Conservation (phyloP, 1,140 invertebrate genomes). For the Cotesia vestalis region DNA sequence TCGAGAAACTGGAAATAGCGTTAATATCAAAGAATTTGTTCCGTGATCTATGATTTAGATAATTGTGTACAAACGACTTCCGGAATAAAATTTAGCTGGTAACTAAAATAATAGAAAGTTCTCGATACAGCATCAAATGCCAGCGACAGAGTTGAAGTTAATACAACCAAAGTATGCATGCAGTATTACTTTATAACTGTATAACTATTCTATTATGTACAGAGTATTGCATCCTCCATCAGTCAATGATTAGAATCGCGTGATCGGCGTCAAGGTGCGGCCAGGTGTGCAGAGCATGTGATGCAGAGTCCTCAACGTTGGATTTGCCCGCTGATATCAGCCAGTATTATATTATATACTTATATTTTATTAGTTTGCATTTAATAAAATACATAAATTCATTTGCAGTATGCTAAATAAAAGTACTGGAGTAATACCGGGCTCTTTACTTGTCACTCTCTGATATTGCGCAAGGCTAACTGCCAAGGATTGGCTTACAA, state of each 20-base stretch:
- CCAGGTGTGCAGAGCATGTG: slow-evolving; percentile 6
- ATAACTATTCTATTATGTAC: no score
- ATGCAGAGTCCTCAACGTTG: no score
- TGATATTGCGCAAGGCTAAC: slow-evolving; percentile 7
- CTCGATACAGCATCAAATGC: not conserved
- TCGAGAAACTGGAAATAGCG: no score
- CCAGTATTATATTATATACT: no score
- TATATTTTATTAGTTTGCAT: no score
- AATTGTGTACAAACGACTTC: slow-evolving; percentile 3
- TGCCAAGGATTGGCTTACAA: slow-evolving; percentile 1
- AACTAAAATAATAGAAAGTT: not conserved
- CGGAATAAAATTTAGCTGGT: not conserved
- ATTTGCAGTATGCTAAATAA: not conserved
- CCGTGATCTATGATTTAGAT: not conserved
- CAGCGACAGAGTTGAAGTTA: no score
- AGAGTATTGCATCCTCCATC: slow-evolving; percentile 4
- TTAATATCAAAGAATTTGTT: not conserved
- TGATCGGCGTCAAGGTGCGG: slow-evolving; percentile 24
- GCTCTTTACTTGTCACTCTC: not conserved
- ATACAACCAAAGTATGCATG: no score
- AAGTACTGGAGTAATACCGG: not conserved
- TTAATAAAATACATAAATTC: not conserved
- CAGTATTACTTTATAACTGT: no score
- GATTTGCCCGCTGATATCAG: no score
- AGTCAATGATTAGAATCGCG: slow-evolving; percentile 17